These are phyloP conservation scores for Setophaga coronata DNA, from an alignment of 2,113 vertebrate species.

Conservation along the genomic window DNA sequence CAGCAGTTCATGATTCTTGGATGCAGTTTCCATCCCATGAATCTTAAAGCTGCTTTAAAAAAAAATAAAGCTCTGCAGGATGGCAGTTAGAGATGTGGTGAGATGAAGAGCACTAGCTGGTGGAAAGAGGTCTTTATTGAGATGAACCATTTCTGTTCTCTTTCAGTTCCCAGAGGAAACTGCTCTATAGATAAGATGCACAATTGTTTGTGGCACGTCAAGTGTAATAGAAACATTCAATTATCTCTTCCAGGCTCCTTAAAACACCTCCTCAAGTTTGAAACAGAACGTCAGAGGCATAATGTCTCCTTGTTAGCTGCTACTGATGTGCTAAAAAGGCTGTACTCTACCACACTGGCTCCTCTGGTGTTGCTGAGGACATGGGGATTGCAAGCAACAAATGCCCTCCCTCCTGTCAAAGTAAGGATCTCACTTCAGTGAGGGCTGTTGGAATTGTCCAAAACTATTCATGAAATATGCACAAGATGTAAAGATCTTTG, in stretches of 20 bases:
- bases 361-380: conserved; percentile 90
- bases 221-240: neutral
- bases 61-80: neutral
- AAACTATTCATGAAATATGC: neutral
- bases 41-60: neutral
- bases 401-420: conserved; percentile 85
- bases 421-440: conserved; percentile 69
- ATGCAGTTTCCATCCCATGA: neutral
- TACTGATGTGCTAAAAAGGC: conserved; percentile 87
- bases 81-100: neutral
- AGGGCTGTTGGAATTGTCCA: neutral
- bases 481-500: neutral
- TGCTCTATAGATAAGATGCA: neutral
- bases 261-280: conserved; percentile 88
- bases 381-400: conserved; percentile 92
- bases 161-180: neutral
- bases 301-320: conserved; percentile 91
- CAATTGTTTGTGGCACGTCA: neutral
- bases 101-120: neutral
- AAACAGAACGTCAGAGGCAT: conserved; percentile 90
- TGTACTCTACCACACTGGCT: conserved; percentile 85
- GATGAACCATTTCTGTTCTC: neutral
- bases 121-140: neutral
- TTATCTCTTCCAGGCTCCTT: conserved; percentile 80
- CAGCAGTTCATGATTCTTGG: neutral